phyloP scores from a whole-genome alignment of 2,797 vertebrate species.

The Ataeniobius toweri region DNA sequence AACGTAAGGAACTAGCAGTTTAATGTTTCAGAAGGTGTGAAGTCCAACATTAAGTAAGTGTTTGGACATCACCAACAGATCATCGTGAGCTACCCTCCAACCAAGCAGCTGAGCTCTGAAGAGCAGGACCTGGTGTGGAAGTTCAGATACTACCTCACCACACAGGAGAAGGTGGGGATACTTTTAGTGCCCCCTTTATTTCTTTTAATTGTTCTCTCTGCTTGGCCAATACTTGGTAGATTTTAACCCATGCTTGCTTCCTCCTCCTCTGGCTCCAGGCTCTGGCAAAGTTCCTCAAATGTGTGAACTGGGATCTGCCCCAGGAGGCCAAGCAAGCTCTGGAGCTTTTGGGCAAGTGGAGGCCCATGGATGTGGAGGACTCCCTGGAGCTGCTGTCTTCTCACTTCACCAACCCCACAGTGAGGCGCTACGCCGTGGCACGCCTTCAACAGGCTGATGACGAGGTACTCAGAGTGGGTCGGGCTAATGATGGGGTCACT shows the following conservation, averaged over 20 bases:
- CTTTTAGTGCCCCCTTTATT: neutral
- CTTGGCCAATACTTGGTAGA: neutral
- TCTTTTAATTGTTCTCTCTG: too few relatives aligned
- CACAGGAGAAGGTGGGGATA: slow-evolving; percentile 91
- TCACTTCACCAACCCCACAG: slow-evolving; percentile 93
- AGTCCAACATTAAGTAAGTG: neutral
- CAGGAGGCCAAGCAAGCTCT: slow-evolving; percentile 97
- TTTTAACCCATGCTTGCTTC: neutral
- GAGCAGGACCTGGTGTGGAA: slow-evolving; percentile 99
- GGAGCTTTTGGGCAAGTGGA: slow-evolving; percentile 96
- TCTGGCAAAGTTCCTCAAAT: slow-evolving; percentile 98
- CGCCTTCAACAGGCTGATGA: slow-evolving; percentile 95
- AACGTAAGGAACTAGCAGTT: slow-evolving; percentile 83
- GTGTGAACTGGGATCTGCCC: slow-evolving; percentile 97
- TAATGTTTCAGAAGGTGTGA: neutral
- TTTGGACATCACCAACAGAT: slow-evolving; percentile 79
- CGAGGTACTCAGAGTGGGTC: slow-evolving; percentile 75
- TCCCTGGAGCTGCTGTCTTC: slow-evolving; percentile 95
- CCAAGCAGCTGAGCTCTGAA: slow-evolving; percentile 95
- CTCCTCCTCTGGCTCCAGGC: slow-evolving; percentile 79
- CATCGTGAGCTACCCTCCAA: slow-evolving; percentile 97
- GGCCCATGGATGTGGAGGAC: slow-evolving; percentile 98
- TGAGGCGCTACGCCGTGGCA: slow-evolving; percentile 93
- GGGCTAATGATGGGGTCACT: neutral
- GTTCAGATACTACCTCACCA: slow-evolving; percentile 97